Percentiles rank a stretch among this genome's conserved stretches.
These are phyloP conservation scores for Philaenus spumarius DNA, from an alignment of 1,140 invertebrate genomes.

Conservation along the genomic window DNA sequence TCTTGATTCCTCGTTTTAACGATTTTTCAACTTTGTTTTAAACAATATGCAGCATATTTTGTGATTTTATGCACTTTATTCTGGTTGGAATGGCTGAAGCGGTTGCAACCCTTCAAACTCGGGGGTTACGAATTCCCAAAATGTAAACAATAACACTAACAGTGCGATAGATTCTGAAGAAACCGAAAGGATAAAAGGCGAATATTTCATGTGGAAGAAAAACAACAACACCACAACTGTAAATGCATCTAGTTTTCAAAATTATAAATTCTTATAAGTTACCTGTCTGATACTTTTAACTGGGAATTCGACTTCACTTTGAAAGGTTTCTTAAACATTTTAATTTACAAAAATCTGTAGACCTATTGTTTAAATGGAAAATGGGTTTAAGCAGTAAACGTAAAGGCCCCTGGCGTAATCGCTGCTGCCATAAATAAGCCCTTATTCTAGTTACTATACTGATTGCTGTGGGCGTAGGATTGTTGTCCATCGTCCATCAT, in stretches of 20 bases:
- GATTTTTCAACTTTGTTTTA: too few relatives aligned
- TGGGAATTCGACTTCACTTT: conserved; percentile 59
- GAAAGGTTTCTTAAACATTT: conserved; percentile 67
- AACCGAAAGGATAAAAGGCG: too few relatives aligned
- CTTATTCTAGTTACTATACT: not conserved
- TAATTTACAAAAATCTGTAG: conserved; percentile 4
- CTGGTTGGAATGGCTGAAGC: conserved; percentile 1
- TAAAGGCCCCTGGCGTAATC: conserved; percentile 7
- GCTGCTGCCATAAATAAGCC: conserved; percentile 6
- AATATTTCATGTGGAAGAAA: too few relatives aligned
- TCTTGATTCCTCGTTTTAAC: too few relatives aligned
- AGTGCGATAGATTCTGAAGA: conserved; percentile 6
- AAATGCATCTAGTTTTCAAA: not conserved
- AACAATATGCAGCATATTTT: too few relatives aligned
- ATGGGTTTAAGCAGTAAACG: conserved; percentile 6
- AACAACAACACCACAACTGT: too few relatives aligned
- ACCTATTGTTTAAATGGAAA: not conserved
- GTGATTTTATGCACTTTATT: too few relatives aligned
- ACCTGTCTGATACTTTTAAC: conserved; percentile 59
- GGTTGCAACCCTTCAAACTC: conserved; percentile 9
- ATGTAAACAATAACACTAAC: not conserved
- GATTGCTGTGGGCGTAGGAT: not conserved
- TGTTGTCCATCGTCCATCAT: not conserved
- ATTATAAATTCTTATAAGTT: conserved; percentile 24
- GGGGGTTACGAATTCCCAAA: conserved; percentile 6